Evolutionary conservation across 2,888 invertebrate species (phyloP).

Genomic region (Ptilodon capucinus): DNA sequence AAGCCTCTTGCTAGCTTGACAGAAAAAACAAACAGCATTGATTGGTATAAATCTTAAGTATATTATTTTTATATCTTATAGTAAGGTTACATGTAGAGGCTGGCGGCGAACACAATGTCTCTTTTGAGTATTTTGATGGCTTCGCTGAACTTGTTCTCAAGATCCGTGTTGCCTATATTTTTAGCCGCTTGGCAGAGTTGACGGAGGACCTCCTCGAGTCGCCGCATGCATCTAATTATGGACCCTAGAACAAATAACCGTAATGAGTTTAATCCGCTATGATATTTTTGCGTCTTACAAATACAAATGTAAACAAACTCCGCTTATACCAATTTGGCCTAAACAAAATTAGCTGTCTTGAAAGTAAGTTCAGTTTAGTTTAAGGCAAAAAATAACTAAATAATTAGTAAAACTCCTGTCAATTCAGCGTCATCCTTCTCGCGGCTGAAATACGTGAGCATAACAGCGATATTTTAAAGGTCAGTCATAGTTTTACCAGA

Average conservation of each 20-base stretch:
- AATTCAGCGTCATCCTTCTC: no score
- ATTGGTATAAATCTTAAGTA: neutral
- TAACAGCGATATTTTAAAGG: no score
- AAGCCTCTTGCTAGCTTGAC: no score
- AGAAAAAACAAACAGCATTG: conserved; percentile 1
- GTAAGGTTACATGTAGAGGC: conserved; percentile 87
- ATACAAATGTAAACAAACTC: no score
- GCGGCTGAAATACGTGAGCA: no score
- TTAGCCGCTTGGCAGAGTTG: conserved; percentile 98
- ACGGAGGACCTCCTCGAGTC: conserved; percentile 96
- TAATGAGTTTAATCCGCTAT: neutral
- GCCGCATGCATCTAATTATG: conserved; percentile 93
- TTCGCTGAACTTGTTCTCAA: conserved; percentile 97
- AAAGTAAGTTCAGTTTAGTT: no score
- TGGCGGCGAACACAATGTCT: conserved; percentile 99
- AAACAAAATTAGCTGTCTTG: no score
- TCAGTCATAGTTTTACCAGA: no score
- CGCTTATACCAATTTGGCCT: no score
- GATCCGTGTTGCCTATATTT: conserved; percentile 97
- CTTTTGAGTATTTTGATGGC: conserved; percentile 96
- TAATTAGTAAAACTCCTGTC: no score
- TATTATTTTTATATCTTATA: neutral
- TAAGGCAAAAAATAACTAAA: no score
- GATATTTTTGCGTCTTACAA: no score
- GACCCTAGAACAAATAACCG: conserved; percentile 62